Evolutionary conservation across 2,888 invertebrate genomes (phyloP).

Genomic region (Dynastes maya): DNA sequence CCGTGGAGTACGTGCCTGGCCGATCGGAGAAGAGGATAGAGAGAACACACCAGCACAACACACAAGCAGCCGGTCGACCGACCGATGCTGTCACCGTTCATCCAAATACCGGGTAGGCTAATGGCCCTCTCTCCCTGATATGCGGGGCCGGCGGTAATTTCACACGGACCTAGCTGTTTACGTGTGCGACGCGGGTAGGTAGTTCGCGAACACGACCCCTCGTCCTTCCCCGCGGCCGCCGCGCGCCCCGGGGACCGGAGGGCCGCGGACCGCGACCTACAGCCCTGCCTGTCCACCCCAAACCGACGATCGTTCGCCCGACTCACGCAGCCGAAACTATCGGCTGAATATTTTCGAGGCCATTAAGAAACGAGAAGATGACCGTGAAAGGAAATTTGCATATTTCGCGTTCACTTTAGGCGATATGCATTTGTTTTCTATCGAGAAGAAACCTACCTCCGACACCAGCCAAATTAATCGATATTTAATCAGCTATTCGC

Average conservation of each 20-base stretch:
- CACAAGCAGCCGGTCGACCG: conserved; percentile 55
- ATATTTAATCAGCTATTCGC: neutral
- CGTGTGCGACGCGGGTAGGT: conserved; percentile 61
- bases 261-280: conserved; percentile 58
- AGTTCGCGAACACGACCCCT: conserved; percentile 61
- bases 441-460: conserved; percentile 2
- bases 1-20: conserved; percentile 53
- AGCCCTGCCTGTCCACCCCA: conserved; percentile 62
- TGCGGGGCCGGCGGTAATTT: conserved; percentile 63
- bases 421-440: conserved; percentile 13
- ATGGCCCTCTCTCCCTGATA: conserved; percentile 58
- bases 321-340: conserved; percentile 54
- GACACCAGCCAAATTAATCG: neutral
- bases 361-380: conserved; percentile 43
- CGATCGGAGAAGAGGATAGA: conserved; percentile 53
- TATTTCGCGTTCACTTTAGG: conserved; percentile 33
- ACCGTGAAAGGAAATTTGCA: conserved; percentile 43
- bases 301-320: conserved; percentile 57
- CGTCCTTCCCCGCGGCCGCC: conserved; percentile 55
- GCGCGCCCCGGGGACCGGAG: conserved; percentile 55
- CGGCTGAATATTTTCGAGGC: conserved; percentile 50
- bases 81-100: conserved; percentile 59
- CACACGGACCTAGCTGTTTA: conserved; percentile 62
- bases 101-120: conserved; percentile 60
- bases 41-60: conserved; percentile 47